Conservation (phyloP, 2,888 invertebrate species). For the Pristionchus entomophagus region DNA sequence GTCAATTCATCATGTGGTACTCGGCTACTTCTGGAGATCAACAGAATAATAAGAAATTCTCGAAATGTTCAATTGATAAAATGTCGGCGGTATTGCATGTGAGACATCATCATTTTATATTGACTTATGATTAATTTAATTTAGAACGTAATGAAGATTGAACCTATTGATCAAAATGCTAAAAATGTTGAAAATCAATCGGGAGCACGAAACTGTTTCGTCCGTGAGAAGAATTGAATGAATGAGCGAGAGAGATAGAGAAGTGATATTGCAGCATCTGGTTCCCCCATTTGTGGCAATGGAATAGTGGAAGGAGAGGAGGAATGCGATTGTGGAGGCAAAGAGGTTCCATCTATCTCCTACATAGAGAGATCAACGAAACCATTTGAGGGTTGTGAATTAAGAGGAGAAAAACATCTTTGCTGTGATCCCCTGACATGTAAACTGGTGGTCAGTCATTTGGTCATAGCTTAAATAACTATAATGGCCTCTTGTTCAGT, state of each 20-base stretch:
- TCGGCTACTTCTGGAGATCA: slow-evolving; percentile 98
- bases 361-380: not conserved
- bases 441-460: not conserved
- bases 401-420: not conserved
- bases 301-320: slow-evolving; percentile 97
- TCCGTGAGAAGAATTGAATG: not conserved
- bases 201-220: not conserved
- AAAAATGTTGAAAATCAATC: not conserved
- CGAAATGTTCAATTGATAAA: slow-evolving; percentile 92
- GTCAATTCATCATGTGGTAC: slow-evolving; percentile 97
- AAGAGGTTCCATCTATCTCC: not conserved
- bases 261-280: slow-evolving; percentile 82
- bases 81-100: slow-evolving; percentile 68
- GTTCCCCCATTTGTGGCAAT: slow-evolving; percentile 98
- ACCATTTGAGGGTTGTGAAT: not conserved
- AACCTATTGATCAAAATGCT: not conserved
- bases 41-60: slow-evolving; percentile 97
- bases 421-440: slow-evolving; percentile 3
- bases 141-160: not conserved
- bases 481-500: not conserved
- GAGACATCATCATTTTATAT: slow-evolving; percentile 50
- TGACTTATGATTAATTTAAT: not conserved
- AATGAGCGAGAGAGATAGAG: not conserved
- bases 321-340: slow-evolving; percentile 97
- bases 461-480: too few relatives aligned